phyloP scores from a whole-genome alignment of 1,140 invertebrate genomes.

The Monomorium pharaonis region DNA sequence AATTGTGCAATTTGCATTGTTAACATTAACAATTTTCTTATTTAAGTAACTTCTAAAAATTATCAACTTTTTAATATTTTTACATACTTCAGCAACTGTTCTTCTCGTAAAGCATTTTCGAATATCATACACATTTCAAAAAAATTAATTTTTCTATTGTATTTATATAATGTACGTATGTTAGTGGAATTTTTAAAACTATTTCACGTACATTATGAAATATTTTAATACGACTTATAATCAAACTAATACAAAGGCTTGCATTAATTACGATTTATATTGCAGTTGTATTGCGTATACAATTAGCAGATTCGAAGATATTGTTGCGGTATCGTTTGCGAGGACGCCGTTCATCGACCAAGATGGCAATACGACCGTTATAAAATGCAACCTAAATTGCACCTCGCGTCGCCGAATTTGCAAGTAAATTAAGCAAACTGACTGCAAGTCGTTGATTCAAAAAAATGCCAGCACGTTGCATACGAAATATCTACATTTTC shows the following conservation, averaged over 20 bases:
- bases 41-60: no score
- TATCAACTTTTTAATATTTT: no score
- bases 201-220: neutral
- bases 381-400: constrained; percentile 27
- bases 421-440: constrained; percentile 62
- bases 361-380: neutral
- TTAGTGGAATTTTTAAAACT: neutral
- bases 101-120: no score
- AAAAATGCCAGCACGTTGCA: constrained; percentile 28
- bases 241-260: neutral
- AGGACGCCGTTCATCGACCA: neutral
- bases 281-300: neutral
- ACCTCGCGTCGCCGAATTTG: constrained; percentile 50
- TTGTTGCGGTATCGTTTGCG: neutral
- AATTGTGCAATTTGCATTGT: no score
- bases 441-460: constrained; percentile 29
- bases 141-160: constrained; percentile 26
- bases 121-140: no score
- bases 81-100: no score
- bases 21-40: no score
- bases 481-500: constrained; percentile 29
- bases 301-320: constrained; percentile 25
- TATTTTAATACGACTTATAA: neutral
- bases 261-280: constrained; percentile 37
- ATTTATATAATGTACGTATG: neutral